Conservation (phyloP, 2,113 vertebrate species). For the Picathartes gymnocephalus region DNA sequence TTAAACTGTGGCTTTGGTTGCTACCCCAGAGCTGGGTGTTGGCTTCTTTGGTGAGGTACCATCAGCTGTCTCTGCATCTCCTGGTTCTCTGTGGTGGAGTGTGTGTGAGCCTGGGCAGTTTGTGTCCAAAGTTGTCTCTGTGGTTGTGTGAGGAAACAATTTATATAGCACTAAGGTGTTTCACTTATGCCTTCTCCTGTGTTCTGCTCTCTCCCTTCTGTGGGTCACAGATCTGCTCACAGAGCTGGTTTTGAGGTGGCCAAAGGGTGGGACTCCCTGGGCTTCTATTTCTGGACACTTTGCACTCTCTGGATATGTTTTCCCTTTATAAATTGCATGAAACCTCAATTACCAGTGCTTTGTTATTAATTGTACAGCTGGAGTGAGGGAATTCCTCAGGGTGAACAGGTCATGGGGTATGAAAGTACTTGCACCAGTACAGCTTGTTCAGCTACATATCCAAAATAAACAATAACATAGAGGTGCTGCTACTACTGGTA, state of each 20-base stretch:
- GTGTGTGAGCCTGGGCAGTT: background rate
- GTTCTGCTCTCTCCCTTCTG: background rate
- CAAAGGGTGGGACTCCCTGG: background rate
- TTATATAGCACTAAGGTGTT: no score
- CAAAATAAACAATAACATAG: background rate
- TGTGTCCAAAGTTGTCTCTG: background rate
- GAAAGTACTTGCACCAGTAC: background rate
- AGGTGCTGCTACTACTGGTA: background rate
- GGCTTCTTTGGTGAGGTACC: background rate
- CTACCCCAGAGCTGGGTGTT: background rate
- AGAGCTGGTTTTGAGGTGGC: background rate
- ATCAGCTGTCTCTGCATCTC: no score
- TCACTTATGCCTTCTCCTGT: no score
- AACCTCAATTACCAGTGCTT: background rate
- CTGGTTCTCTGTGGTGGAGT: fast-evolving
- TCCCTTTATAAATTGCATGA: background rate
- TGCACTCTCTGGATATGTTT: background rate
- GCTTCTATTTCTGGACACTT: background rate
- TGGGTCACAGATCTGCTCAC: background rate
- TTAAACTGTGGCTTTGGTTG: background rate
- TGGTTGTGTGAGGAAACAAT: background rate
- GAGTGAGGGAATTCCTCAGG: background rate
- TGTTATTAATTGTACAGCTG: background rate
- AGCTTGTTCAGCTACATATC: background rate
- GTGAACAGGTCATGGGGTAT: background rate